Percentiles rank a stretch among this genome's conserved stretches.
phyloP scores from a whole-genome alignment of 2,113 vertebrate species.

The Platichthys flesus region DNA sequence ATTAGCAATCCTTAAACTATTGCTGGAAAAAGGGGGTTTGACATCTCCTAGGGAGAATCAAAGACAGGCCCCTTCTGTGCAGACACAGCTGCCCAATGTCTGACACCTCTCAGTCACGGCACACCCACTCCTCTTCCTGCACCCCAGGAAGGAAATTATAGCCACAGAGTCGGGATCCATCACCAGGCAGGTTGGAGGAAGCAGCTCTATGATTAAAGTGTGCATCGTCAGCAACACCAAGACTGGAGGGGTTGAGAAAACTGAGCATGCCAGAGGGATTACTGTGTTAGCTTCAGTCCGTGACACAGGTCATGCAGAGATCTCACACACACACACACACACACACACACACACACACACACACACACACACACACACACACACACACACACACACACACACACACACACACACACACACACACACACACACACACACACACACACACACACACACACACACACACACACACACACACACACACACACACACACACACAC shows the following conservation, averaged over 20 bases:
- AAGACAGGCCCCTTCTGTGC: constrained; percentile 58
- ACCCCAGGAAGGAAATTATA: constrained; percentile 77
- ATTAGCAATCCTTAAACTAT: constrained; percentile 31
- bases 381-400: too few species aligned
- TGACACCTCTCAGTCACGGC: constrained; percentile 67
- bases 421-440: too few species aligned
- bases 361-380: too few species aligned
- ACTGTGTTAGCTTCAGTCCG: constrained; percentile 55
- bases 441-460: too few species aligned
- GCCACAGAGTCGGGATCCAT: constrained; percentile 61
- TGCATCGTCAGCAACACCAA: constrained; percentile 68
- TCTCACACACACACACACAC: constrained; percentile 11
- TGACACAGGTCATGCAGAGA: constrained; percentile 51
- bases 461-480: too few species aligned
- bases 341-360: too few species aligned
- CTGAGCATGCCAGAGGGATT: constrained; percentile 62
- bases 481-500: too few species aligned
- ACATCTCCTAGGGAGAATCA: constrained; percentile 46
- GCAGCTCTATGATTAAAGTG: constrained; percentile 70
- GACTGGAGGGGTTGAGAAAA: constrained; percentile 44
- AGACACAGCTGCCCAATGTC: constrained; percentile 65
- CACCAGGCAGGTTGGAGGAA: constrained; percentile 70
- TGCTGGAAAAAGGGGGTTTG: constrained; percentile 37
- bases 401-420: too few species aligned
- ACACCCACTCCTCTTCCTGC: constrained; percentile 70